Percentiles rank a stretch among this genome's conserved stretches.
phyloP scores from a whole-genome alignment of 2,888 invertebrate species.

The Druceiella hillmani region DNA sequence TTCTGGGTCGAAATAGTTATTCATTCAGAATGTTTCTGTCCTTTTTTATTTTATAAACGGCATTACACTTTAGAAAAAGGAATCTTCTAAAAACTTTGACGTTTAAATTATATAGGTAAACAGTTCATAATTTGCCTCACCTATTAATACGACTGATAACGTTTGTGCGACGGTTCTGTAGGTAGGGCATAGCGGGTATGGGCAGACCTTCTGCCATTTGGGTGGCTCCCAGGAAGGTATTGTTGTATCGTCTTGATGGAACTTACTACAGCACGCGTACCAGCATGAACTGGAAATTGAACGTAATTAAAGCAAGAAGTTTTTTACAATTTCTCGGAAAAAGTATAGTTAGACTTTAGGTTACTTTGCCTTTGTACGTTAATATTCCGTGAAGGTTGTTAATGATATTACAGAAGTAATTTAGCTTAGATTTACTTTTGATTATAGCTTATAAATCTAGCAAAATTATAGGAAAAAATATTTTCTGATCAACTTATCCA shows the following conservation, averaged over 20 bases:
- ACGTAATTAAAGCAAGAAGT: slow-evolving; percentile 1
- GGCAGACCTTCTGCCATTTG: slow-evolving; percentile 74
- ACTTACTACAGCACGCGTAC: slow-evolving; percentile 74
- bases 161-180: slow-evolving; percentile 79
- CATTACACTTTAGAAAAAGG: not conserved
- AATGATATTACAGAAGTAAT: too few relatives aligned
- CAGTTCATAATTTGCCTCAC: slow-evolving; percentile 32
- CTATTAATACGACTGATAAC: slow-evolving; percentile 65
- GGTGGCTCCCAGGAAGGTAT: slow-evolving; percentile 77
- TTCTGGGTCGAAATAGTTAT: too few relatives aligned
- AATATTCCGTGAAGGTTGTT: too few relatives aligned
- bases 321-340: slow-evolving; percentile 8
- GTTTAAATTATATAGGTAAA: not conserved
- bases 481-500: too few relatives aligned
- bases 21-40: too few relatives aligned
- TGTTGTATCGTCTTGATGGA: slow-evolving; percentile 66
- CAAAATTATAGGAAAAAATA: too few relatives aligned
- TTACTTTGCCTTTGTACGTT: too few relatives aligned
- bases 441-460: too few relatives aligned
- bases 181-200: slow-evolving; percentile 80
- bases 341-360: too few relatives aligned
- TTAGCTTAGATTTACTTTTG: too few relatives aligned
- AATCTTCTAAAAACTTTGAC: too few relatives aligned
- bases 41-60: slow-evolving; percentile 3
- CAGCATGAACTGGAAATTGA: slow-evolving; percentile 68